Evolutionary conservation across 2,888 invertebrate genomes (phyloP).

Genomic region (Pristionchus maxplancki): DNA sequence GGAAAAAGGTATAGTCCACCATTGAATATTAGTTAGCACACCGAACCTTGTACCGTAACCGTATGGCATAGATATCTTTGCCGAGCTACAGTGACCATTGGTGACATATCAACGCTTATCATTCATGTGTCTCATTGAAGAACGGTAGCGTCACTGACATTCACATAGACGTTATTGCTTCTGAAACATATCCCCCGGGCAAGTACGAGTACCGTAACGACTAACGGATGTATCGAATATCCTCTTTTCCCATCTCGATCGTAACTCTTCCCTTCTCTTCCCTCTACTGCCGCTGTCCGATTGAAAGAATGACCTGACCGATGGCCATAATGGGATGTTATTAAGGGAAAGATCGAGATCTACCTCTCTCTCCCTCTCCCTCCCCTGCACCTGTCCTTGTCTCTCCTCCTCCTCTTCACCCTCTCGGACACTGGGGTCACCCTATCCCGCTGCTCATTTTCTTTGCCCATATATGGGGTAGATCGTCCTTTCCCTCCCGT

Average conservation of each 20-base stretch:
- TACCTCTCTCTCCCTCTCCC: not conserved
- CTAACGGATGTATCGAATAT: not conserved
- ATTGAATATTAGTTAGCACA: too few relatives aligned
- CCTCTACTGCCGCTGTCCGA: not conserved
- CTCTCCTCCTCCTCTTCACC: not conserved
- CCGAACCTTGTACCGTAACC: too few relatives aligned
- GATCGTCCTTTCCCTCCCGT: conserved; percentile 20
- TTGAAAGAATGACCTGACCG: conserved; percentile 32
- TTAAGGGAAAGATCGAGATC: conserved; percentile 37
- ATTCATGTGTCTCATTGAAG: too few relatives aligned
- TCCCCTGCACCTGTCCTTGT: conserved; percentile 1
- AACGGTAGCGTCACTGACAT: too few relatives aligned
- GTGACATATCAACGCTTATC: too few relatives aligned
- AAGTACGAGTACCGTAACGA: not conserved
- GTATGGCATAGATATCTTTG: too few relatives aligned
- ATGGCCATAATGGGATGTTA: conserved; percentile 38
- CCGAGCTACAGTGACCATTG: too few relatives aligned
- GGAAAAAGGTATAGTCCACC: too few relatives aligned
- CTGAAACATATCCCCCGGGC: too few relatives aligned
- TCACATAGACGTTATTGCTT: too few relatives aligned
- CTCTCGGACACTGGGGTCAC: conserved; percentile 38
- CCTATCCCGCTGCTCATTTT: conserved; percentile 13
- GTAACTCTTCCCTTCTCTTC: conserved; percentile 9
- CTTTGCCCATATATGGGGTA: conserved; percentile 45
- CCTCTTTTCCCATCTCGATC: not conserved